Base-by-base conservation (phyloP, 1,140 invertebrate species). In the Drosophila aff. region DNA sequence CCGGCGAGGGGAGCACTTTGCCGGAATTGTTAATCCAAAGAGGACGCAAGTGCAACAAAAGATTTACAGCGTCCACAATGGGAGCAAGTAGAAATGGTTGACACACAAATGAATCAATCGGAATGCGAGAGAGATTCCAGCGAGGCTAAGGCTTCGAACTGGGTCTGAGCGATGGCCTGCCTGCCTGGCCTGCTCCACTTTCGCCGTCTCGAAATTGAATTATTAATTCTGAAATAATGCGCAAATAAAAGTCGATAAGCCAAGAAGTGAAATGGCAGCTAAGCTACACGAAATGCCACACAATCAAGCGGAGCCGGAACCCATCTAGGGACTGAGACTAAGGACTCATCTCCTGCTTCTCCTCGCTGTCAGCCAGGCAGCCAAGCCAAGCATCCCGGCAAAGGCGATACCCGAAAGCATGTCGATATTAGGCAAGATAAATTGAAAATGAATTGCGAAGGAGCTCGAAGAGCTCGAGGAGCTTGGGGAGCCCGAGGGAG, bases 351-450 rank as follows among this genome's bases (percentile, higher is more conserved):
- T 62, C 33, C 78, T 62, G 59, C 58, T 65, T 18, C 28, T 26
- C 49, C 52, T 44, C 33, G 33, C 33, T 36, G 11, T 50, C 66
- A 77, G 69, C 26, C 26, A 26, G 26, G 43, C 38, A 57, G 63
- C 36, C 61, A 41, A 57, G 63, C 36, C 61, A 41, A 64, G 36
- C 61, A 64, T 60, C 69, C 69, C 52, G 46, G 57, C 49, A 15
- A 65, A 65, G 69, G 43, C 68, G 64, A 62, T 66, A 65, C 82
- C 67, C 77, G 74, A 75, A 69, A 86, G 74, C 82, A 85, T 89
- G 85, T 89, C 85, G 85, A 90, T 90, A 89, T 89, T 90, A 90
- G 84, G 85, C 85, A 79, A 90, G 84, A 90, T 89, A 89, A 89
- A 89, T 89, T 89, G 84, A 89, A 86, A 86, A 86, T 80, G 83